These are phyloP conservation scores for Sebastes matsubarae DNA, from an alignment of 2,797 vertebrate species.

Conservation along the genomic window DNA sequence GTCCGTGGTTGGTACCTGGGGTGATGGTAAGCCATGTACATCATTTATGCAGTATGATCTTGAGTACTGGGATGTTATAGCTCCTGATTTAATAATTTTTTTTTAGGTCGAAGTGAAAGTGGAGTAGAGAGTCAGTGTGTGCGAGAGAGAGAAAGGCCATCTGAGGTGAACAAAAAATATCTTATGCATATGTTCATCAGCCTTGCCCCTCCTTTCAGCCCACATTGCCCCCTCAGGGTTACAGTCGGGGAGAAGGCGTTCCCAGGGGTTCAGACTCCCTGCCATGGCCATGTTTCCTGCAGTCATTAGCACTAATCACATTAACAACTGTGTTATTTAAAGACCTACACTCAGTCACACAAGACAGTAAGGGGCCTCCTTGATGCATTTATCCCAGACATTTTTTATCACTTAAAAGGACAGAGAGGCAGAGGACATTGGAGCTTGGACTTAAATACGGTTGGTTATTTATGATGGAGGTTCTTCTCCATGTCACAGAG, in stretches of 20 bases:
- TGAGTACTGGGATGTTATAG: background rate
- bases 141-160: background rate
- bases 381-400: background rate
- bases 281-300: slow-evolving; percentile 8
- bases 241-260: background rate
- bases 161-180: slow-evolving; percentile 7
- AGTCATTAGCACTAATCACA: slow-evolving; percentile 26
- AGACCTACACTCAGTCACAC: slow-evolving; percentile 1
- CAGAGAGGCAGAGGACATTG: background rate
- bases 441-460: background rate
- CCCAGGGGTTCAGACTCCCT: background rate
- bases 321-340: slow-evolving; percentile 31
- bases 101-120: background rate
- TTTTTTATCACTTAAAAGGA: background rate
- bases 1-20: background rate
- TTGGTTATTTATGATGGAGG: background rate
- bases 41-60: slow-evolving; percentile 5
- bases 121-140: background rate
- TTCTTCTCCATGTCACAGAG: background rate
- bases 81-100: slow-evolving; percentile 18
- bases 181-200: slow-evolving; percentile 37
- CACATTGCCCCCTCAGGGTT: slow-evolving; percentile 5
- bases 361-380: background rate
- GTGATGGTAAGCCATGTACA: background rate
- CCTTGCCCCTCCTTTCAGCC: slow-evolving; percentile 3